A percentile compares a stretch with the other conserved stretches of the same genome.
Conservation (phyloP, 2,113 vertebrate genomes). For the Trematocara marginatum region DNA sequence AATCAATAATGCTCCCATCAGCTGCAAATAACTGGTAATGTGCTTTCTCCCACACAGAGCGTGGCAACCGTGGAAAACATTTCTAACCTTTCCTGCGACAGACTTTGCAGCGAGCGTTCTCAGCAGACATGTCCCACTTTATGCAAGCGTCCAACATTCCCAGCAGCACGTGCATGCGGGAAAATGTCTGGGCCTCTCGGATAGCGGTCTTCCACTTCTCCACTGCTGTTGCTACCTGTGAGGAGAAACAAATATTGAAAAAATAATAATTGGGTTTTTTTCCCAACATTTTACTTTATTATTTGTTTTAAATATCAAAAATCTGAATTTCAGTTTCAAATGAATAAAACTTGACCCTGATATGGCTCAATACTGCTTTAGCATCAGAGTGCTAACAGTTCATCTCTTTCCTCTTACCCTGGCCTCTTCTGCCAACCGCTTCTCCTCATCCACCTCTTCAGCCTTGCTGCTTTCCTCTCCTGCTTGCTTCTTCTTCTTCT, state of each 20-base stretch:
- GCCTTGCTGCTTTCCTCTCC: conserved; percentile 81
- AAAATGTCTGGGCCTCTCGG: conserved; percentile 93
- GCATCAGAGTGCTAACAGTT: not conserved
- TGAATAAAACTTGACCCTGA: not conserved
- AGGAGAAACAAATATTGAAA: not conserved
- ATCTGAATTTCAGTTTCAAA: not conserved
- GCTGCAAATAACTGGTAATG: not conserved
- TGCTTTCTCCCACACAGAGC: not conserved
- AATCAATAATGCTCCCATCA: not conserved
- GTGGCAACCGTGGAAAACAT: not conserved
- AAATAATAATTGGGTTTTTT: not conserved
- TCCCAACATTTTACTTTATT: not conserved
- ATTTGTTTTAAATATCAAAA: not conserved
- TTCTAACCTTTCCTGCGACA: conserved; percentile 91
- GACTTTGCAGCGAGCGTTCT: conserved; percentile 97
- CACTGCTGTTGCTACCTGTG: conserved; percentile 89
- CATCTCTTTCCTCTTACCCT: conserved; percentile 73
- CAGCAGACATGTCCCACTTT: conserved; percentile 99
- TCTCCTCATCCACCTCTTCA: conserved; percentile 94
- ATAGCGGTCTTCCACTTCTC: conserved; percentile 94
- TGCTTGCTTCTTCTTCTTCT: conserved; percentile 85
- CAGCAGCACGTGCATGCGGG: conserved; percentile 92
- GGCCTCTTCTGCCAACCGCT: conserved; percentile 92
- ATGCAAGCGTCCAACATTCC: conserved; percentile 97
- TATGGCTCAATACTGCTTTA: not conserved